These are phyloP conservation scores for Protobothrops mucrosquamatus DNA, from an alignment of 2,113 vertebrate genomes.

Conservation along the genomic window DNA sequence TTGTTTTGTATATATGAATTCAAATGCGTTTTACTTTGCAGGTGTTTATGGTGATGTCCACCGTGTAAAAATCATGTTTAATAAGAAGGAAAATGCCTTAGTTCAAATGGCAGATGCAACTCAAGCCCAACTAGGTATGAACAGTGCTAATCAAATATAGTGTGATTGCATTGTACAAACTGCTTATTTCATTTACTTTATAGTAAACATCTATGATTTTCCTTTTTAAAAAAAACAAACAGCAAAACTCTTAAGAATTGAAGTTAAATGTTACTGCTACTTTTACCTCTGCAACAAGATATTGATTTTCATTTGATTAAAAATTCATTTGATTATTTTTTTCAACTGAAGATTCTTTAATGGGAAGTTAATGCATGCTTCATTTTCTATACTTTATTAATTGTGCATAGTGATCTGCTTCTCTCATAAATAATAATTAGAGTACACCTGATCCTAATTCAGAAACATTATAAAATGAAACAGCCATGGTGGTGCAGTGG, in stretches of 20 bases:
- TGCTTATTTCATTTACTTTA: background rate
- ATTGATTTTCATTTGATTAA: background rate
- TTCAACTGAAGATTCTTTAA: background rate
- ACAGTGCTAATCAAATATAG: background rate
- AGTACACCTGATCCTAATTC: background rate
- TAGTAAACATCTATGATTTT: background rate
- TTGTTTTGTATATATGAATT: background rate
- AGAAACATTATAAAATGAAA: background rate
- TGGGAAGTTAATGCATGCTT: background rate
- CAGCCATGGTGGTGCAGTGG: background rate
- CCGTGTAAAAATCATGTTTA: constrained; percentile 88
- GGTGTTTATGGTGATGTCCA: constrained; percentile 86
- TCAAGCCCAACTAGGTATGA: constrained; percentile 83
- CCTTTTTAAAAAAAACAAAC: background rate
- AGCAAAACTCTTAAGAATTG: background rate
- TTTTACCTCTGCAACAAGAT: background rate
- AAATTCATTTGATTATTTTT: background rate
- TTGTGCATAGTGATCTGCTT: background rate
- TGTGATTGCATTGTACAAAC: background rate
- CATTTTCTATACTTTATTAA: background rate
- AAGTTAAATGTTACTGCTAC: background rate
- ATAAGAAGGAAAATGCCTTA: constrained; percentile 83
- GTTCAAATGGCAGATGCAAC: constrained; percentile 84
- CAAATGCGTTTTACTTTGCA: constrained; percentile 54
- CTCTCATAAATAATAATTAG: background rate